Percentiles rank a stretch among this genome's conserved stretches.
Evolutionary conservation across 2,888 invertebrate genomes (phyloP).

Genomic region (Tanytarsus gracilentus): DNA sequence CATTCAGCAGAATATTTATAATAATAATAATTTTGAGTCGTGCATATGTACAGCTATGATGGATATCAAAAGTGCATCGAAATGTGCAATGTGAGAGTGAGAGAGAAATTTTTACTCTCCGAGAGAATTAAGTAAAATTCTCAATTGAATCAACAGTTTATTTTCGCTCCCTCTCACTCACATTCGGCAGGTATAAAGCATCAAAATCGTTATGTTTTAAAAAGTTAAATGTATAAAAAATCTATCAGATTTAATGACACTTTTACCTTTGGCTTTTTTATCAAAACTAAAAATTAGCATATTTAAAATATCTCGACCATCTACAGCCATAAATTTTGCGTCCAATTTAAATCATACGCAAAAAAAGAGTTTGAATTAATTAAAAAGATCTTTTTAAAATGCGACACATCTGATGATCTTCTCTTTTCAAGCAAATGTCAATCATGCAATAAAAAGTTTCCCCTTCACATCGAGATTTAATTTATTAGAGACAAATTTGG

Average conservation of each 20-base stretch:
- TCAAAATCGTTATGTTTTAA: too few relatives aligned
- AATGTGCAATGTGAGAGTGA: too few relatives aligned
- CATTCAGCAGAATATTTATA: too few relatives aligned
- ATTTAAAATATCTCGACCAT: neutral
- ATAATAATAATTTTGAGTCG: too few relatives aligned
- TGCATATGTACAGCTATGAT: too few relatives aligned
- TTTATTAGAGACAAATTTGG: neutral
- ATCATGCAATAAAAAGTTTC: neutral
- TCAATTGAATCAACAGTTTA: neutral
- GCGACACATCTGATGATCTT: neutral
- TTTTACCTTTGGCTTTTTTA: too few relatives aligned
- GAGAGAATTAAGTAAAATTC: neutral
- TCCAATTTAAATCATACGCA: neutral
- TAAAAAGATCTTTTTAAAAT: neutral
- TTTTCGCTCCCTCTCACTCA: too few relatives aligned
- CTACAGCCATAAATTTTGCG: neutral
- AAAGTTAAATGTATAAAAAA: too few relatives aligned
- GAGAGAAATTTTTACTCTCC: neutral
- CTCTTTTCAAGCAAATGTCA: neutral
- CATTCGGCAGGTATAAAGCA: too few relatives aligned
- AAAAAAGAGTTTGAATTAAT: neutral
- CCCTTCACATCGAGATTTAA: neutral
- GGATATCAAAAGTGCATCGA: too few relatives aligned
- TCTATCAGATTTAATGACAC: neutral
- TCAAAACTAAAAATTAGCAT: neutral